Percentiles rank a stretch among this genome's conserved stretches.
These are phyloP conservation scores for Buteo buteo DNA, from an alignment of 2,113 vertebrate species.

Conservation along the genomic window DNA sequence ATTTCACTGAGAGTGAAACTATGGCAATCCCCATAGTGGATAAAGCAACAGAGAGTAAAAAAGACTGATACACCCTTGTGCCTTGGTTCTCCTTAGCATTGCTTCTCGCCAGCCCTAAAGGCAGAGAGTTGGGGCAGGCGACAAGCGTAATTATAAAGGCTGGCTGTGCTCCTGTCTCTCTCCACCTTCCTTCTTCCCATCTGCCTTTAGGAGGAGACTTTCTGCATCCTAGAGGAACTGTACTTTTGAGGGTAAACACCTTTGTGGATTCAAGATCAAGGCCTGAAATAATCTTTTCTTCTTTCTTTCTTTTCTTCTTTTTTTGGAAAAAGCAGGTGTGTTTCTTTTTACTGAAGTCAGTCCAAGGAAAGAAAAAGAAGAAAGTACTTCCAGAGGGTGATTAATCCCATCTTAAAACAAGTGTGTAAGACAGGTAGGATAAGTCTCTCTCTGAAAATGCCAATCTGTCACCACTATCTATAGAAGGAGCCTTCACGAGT, in stretches of 20 bases:
- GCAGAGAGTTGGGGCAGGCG: not conserved
- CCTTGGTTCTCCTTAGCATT: not conserved
- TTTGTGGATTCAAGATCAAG: not conserved
- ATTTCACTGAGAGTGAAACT: not conserved
- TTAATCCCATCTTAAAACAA: constrained; percentile 50
- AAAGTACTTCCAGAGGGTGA: constrained; percentile 26
- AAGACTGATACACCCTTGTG: not conserved
- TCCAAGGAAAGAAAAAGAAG: not conserved
- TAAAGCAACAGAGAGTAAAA: not conserved
- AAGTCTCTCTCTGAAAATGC: constrained; percentile 52
- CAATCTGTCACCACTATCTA: constrained; percentile 67
- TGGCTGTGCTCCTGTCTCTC: not conserved
- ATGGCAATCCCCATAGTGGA: not conserved
- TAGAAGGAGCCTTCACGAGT: constrained; percentile 60
- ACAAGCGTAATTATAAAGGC: not conserved
- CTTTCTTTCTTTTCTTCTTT: too few relatives aligned
- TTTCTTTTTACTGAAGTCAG: not conserved
- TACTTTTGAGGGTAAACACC: not conserved
- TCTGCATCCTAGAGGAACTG: not conserved
- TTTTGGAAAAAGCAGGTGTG: not conserved
- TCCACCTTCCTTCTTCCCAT: not conserved
- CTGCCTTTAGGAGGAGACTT: not conserved
- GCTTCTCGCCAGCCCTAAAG: not conserved
- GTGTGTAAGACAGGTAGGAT: constrained; percentile 67
- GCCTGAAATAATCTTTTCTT: not conserved